phyloP scores from a whole-genome alignment of 2,797 vertebrate species.

The Diplodus sargus region DNA sequence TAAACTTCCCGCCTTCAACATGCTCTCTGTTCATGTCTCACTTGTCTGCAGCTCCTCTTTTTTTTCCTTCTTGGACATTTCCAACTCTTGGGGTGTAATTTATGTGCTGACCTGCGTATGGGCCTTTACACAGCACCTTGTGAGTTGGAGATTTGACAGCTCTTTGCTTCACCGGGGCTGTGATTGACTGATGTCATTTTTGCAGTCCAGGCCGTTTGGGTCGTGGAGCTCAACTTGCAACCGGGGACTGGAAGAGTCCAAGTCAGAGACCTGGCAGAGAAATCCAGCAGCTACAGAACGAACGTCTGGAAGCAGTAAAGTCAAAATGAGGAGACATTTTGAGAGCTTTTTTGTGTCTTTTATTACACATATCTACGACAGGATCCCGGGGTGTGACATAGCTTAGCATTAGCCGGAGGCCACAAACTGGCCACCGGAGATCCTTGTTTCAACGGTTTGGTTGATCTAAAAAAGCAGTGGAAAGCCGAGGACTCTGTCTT shows the following conservation, averaged over 20 bases:
- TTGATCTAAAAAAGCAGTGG: too few relatives aligned
- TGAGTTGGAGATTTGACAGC: constrained; percentile 33
- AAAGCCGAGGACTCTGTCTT: too few relatives aligned
- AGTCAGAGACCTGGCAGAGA: constrained; percentile 26
- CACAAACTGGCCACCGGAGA: too few relatives aligned
- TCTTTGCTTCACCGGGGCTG: background rate
- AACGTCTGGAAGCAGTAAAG: constrained; percentile 23
- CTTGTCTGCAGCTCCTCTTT: constrained; percentile 16
- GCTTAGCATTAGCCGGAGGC: background rate
- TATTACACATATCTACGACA: background rate
- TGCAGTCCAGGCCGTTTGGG: constrained; percentile 22
- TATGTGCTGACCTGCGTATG: constrained; percentile 50
- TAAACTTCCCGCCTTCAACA: constrained; percentile 29
- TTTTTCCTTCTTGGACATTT: constrained; percentile 29
- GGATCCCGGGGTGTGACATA: background rate
- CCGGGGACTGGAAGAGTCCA: constrained; percentile 16
- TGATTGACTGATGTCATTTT: constrained; percentile 60
- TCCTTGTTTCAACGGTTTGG: too few relatives aligned
- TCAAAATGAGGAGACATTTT: constrained; percentile 11
- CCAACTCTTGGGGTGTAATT: constrained; percentile 20
- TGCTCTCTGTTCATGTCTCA: constrained; percentile 24
- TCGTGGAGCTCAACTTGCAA: constrained; percentile 17
- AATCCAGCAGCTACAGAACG: background rate
- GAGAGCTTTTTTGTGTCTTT: background rate
- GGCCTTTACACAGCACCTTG: constrained; percentile 6